A percentile compares a stretch with the other conserved stretches of the same genome.
phyloP scores from a whole-genome alignment of 1,140 invertebrate genomes.

The Aphaenogaster rudis region DNA sequence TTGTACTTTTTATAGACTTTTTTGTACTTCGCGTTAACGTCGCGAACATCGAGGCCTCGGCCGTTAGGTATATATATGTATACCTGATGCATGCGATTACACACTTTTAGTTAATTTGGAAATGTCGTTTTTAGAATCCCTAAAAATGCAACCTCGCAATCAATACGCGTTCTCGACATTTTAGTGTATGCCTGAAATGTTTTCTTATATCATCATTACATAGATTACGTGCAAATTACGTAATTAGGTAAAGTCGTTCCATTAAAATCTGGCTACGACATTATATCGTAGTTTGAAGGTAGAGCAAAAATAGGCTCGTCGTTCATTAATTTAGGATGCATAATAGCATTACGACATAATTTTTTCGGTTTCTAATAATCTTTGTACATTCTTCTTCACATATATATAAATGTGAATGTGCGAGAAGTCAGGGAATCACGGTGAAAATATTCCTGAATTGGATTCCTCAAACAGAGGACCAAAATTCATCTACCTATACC shows the following conservation, averaged over 20 bases:
- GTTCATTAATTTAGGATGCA: too few species aligned
- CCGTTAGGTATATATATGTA: neutral
- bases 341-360: neutral
- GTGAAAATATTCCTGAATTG: neutral
- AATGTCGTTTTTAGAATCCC: neutral
- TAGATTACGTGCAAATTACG: neutral
- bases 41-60: neutral
- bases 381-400: slow-evolving; percentile 19
- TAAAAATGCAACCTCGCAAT: neutral
- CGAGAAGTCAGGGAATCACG: neutral
- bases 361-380: slow-evolving; percentile 38
- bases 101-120: neutral
- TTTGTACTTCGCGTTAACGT: slow-evolving; percentile 10
- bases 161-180: neutral
- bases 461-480: neutral
- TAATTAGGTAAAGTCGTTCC: neutral
- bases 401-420: slow-evolving; percentile 19
- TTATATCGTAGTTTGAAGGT: neutral
- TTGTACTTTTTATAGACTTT: slow-evolving; percentile 24
- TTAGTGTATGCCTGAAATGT: neutral
- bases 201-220: neutral
- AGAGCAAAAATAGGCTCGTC: too few species aligned
- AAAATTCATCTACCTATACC: neutral
- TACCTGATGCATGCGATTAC: neutral
- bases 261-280: neutral